Percentiles rank a stretch among this genome's conserved stretches.
Evolutionary conservation across 2,797 vertebrate species (phyloP).

Genomic region (Cossypha polioptera): DNA sequence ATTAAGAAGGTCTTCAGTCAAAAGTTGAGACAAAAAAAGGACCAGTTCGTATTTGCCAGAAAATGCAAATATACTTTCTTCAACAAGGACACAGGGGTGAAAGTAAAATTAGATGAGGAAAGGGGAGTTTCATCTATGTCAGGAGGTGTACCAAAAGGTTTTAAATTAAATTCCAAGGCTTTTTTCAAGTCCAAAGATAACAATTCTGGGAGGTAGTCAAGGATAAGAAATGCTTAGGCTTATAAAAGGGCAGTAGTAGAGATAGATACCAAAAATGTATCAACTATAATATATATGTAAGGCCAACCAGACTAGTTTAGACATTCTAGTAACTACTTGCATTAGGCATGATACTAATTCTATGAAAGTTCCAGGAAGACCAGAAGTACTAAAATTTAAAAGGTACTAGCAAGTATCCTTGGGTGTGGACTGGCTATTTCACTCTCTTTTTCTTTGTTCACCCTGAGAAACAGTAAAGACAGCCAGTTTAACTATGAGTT

Average conservation of each 20-base stretch:
- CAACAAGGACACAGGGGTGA: neutral
- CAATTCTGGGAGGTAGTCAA: neutral
- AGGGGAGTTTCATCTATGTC: neutral
- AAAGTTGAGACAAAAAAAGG: neutral
- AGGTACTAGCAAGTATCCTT: neutral
- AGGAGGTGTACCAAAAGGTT: neutral
- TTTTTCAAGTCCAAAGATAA: neutral
- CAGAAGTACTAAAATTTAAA: neutral
- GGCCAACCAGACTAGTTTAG: neutral
- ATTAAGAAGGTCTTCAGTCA: neutral
- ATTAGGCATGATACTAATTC: neutral
- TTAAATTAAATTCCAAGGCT: neutral
- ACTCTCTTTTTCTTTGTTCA: neutral
- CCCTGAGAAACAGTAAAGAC: neutral
- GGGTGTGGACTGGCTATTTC: neutral
- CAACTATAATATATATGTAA: neutral
- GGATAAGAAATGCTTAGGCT: neutral
- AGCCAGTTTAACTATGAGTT: neutral
- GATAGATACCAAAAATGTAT: neutral
- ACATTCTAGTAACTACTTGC: neutral
- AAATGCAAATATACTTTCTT: neutral
- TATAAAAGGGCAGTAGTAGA: neutral
- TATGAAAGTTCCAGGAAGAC: neutral
- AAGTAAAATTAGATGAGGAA: neutral
- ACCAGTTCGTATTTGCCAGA: neutral